A percentile compares a stretch with the other conserved stretches of the same genome.
Conservation (phyloP, 2,888 invertebrate species). For the Mantis religiosa region DNA sequence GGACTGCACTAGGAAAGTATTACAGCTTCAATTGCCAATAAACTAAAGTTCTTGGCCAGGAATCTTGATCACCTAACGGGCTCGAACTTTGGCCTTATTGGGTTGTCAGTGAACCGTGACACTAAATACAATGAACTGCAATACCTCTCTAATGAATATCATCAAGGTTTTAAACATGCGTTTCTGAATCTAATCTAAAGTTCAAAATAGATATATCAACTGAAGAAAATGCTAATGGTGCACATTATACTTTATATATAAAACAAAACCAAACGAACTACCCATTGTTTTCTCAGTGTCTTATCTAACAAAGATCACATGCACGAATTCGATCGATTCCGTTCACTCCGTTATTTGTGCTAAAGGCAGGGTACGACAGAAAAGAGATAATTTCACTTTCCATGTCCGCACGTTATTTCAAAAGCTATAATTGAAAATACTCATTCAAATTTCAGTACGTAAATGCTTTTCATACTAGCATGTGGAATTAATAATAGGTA, state of each 20-base stretch:
- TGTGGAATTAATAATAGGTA: too few species aligned
- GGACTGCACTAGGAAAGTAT: too few species aligned
- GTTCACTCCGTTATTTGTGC: not conserved
- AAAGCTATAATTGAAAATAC: not conserved
- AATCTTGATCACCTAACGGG: too few species aligned
- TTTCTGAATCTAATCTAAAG: not conserved
- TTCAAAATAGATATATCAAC: not conserved
- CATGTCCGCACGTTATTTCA: not conserved
- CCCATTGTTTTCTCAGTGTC: not conserved
- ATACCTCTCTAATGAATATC: too few species aligned
- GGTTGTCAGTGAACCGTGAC: too few species aligned
- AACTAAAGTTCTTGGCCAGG: too few species aligned
- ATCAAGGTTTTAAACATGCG: too few species aligned
- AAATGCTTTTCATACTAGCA: not conserved
- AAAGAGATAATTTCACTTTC: not conserved
- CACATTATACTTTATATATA: not conserved
- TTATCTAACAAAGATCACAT: not conserved
- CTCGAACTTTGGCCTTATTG: too few species aligned
- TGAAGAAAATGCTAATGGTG: not conserved
- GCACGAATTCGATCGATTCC: not conserved
- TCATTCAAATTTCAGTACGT: not conserved
- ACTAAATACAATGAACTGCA: too few species aligned
- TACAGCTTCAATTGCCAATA: too few species aligned
- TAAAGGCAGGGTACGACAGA: not conserved
- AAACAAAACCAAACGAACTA: not conserved